Conservation (phyloP, 2,797 vertebrate species). For the Potorous gilbertii region DNA sequence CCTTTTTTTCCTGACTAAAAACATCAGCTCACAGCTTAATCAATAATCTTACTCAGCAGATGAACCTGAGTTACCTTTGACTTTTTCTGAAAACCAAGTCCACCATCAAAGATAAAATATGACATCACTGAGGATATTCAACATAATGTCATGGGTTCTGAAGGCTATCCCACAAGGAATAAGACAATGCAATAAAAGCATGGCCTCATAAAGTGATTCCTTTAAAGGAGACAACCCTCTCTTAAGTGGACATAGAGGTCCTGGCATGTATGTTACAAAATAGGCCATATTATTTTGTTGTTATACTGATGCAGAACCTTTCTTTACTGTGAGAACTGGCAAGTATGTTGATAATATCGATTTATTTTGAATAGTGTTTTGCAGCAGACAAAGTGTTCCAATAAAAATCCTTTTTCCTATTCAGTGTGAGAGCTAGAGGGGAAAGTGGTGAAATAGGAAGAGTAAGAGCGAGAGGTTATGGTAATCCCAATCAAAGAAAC, state of each 20-base stretch:
- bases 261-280: not conserved
- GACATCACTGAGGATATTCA: not conserved
- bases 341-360: not conserved
- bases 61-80: too few species aligned
- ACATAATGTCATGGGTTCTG: not conserved
- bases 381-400: not conserved
- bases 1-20: not conserved
- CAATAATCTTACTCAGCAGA: too few species aligned
- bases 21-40: not conserved
- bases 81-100: not conserved
- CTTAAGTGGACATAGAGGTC: not conserved
- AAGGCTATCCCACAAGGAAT: not conserved
- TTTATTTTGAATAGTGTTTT: not conserved
- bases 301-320: not conserved
- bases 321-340: not conserved
- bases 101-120: not conserved
- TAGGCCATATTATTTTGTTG: not conserved
- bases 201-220: not conserved
- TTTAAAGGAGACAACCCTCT: accelerated
- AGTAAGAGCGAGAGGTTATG: not conserved
- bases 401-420: not conserved
- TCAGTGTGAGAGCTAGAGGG: not conserved
- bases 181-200: not conserved
- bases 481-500: not conserved
- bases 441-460: not conserved